Evolutionary conservation across 2,888 invertebrate species (phyloP).

Genomic region (Mythimna impura): DNA sequence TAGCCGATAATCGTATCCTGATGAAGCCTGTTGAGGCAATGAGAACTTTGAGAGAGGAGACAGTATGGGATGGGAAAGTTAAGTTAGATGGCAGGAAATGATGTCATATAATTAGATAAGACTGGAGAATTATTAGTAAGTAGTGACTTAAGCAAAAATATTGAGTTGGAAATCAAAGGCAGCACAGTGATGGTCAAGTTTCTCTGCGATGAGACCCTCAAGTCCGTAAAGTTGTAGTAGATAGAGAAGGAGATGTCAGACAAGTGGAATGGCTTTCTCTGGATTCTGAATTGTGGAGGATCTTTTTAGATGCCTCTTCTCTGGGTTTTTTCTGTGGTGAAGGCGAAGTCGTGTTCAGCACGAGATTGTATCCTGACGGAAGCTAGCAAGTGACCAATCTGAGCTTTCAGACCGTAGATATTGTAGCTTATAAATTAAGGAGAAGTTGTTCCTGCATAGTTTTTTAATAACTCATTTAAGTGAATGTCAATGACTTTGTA

Average conservation of each 20-base stretch:
- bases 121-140: slow-evolving; percentile 80
- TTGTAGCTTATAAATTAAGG: slow-evolving; percentile 77
- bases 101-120: slow-evolving; percentile 72
- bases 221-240: slow-evolving; percentile 77
- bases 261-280: slow-evolving; percentile 84
- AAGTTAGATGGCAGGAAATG: slow-evolving; percentile 56
- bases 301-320: slow-evolving; percentile 85
- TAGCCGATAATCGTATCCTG: slow-evolving; percentile 76
- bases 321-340: slow-evolving; percentile 86
- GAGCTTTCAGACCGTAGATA: slow-evolving; percentile 73
- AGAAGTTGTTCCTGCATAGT: slow-evolving; percentile 44
- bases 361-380: slow-evolving; percentile 80
- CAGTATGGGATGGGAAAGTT: slow-evolving; percentile 68
- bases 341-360: slow-evolving; percentile 86
- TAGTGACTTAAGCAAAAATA: slow-evolving; percentile 71
- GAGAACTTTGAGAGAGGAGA: slow-evolving; percentile 71
- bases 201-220: slow-evolving; percentile 77
- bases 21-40: slow-evolving; percentile 82
- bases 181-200: slow-evolving; percentile 75
- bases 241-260: slow-evolving; percentile 79
- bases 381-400: slow-evolving; percentile 81
- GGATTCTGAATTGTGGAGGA: slow-evolving; percentile 74
- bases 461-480: not conserved
- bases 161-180: slow-evolving; percentile 77
- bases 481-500: not conserved